These are phyloP conservation scores for Heptranchias perlo DNA, from an alignment of 2,113 vertebrate genomes.

Conservation along the genomic window DNA sequence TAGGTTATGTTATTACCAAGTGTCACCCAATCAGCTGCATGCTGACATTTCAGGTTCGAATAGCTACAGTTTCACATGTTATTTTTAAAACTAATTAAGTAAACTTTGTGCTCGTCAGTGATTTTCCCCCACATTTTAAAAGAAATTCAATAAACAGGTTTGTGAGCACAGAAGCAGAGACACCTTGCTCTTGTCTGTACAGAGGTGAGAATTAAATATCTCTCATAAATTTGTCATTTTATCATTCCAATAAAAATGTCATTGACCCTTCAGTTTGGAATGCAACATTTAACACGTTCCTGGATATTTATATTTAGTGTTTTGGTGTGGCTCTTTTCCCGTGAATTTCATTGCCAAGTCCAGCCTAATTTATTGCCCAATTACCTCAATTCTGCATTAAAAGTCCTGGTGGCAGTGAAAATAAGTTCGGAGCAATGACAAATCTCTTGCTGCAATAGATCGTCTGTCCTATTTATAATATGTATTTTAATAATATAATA, in stretches of 20 bases:
- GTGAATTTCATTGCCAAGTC: too few relatives aligned
- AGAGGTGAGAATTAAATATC: not conserved
- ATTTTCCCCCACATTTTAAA: not conserved
- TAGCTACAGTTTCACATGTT: not conserved
- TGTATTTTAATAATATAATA: not conserved
- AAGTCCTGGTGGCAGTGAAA: not conserved
- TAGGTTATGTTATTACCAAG: constrained; percentile 5
- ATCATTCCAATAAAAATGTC: not conserved
- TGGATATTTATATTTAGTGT: not conserved
- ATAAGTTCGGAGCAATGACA: not conserved
- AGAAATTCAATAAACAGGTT: not conserved
- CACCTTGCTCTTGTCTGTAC: not conserved
- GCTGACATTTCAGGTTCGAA: not conserved
- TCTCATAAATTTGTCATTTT: not conserved
- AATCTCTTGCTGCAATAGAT: not conserved
- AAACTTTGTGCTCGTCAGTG: not conserved
- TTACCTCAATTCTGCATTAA: not conserved
- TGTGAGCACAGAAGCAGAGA: not conserved
- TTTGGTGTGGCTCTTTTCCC: not conserved
- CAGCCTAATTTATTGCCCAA: not conserved
- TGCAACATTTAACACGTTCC: not conserved
- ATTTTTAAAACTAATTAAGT: constrained; percentile 4
- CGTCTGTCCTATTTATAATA: not conserved
- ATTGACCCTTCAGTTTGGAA: not conserved
- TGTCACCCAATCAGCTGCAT: not conserved